A percentile compares a stretch with the other conserved stretches of the same genome.
These are phyloP conservation scores for Poicephalus gulielmi DNA, from an alignment of 2,113 vertebrate genomes.

Conservation along the genomic window DNA sequence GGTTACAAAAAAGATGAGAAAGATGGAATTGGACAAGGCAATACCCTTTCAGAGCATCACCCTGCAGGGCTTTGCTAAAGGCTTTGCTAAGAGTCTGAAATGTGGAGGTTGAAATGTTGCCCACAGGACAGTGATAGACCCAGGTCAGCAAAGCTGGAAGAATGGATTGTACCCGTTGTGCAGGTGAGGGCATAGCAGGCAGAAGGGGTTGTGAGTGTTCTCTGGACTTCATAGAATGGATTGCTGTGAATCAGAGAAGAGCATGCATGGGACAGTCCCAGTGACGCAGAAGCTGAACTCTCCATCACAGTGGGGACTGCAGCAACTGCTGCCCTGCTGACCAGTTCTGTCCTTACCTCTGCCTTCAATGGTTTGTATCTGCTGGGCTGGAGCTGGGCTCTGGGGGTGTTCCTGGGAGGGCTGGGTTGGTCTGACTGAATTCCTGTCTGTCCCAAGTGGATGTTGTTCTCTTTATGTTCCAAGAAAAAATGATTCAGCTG, in stretches of 20 bases:
- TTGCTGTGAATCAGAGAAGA: background rate
- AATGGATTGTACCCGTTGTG: fast-evolving
- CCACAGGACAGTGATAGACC: background rate
- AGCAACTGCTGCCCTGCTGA: background rate
- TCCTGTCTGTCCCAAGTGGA: background rate
- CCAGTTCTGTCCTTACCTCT: background rate
- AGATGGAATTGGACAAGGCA: background rate
- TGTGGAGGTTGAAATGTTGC: background rate
- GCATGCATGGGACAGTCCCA: background rate
- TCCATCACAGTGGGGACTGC: background rate
- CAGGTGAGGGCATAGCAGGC: background rate
- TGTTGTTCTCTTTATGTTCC: background rate
- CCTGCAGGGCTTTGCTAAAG: background rate
- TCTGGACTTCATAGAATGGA: background rate
- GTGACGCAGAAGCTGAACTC: background rate
- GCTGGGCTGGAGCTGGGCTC: background rate
- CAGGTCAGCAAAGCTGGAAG: background rate
- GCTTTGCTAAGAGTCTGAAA: background rate
- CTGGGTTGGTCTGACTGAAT: background rate
- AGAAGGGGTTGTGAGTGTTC: background rate
- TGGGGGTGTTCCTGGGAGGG: background rate
- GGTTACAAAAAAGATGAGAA: background rate
- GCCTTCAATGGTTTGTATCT: background rate
- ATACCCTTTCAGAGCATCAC: background rate
- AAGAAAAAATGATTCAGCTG: background rate